Base-by-base conservation (phyloP, 2,797 vertebrate species). In the Denticeps clupeoides region DNA sequence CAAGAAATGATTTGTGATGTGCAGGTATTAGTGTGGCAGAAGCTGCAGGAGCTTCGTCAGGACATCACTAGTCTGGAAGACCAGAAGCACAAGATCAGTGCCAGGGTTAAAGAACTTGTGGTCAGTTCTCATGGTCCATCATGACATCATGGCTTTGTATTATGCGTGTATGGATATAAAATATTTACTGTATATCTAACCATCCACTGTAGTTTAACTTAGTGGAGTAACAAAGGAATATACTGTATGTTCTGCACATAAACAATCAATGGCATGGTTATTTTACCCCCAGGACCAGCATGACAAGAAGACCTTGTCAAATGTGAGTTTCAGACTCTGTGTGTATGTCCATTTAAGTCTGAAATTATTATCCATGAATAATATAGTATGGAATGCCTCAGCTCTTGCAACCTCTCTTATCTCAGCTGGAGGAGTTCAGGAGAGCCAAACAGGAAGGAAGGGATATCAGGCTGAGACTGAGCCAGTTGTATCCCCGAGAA, bases 11-110 rank as follows among this genome's bases (percentile, higher is more conserved):
- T 18, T 2, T 9, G 16, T 7, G 1, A 7, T 28, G 12, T 44
- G 3, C 43, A 92, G 91, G 76, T 89, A 1, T 60, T 67, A 3
- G 72, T 71, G 1, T 91, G 89, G 89, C 61, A 81, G 60, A 66
- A 80, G 48, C 69, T 94, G 16, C 71, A 75, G 63, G 59, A 70
- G 9, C 74, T 87, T 23, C 72, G 49, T 29, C 70, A 58, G 6
- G 70, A 80, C 49, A 89, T 92, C 35, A 68, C 15, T 37, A 60
- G 51, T 26, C 58, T 93, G 51, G 84, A 91, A 32, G 27, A 64
- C 3, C 71, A 84, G 72, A 94, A 88, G 67, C 54, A 2, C 0
- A 8, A 25, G 0, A 71, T 93, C 56, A 66, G 83, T 2, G 57
- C 62, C 13, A 61, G 59, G 1, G 79, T 93, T 13, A 75, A 55